Conservation (phyloP, 2,888 invertebrate species). For the Margaritifera margaritifera region DNA sequence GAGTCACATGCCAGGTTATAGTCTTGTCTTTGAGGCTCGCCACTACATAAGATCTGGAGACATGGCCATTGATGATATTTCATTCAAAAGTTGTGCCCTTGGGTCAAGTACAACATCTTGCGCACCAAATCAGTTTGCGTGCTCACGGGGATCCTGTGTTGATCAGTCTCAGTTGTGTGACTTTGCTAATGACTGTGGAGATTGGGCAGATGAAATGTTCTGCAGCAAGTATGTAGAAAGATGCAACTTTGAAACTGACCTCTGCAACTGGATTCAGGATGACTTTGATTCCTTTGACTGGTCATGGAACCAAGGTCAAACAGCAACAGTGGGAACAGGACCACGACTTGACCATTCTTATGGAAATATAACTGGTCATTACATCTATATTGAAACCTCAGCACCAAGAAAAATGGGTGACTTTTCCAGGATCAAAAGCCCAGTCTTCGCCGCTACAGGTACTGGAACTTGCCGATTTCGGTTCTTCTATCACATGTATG, state of each 20-base stretch:
- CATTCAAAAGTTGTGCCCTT: slow-evolving; percentile 52
- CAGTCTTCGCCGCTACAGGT: slow-evolving; percentile 46
- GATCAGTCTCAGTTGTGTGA: slow-evolving; percentile 58
- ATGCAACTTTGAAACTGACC: slow-evolving; percentile 65
- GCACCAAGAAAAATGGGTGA: slow-evolving; percentile 46
- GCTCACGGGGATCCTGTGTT: slow-evolving; percentile 56
- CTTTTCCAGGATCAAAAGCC: slow-evolving; percentile 55
- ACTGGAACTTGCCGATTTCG: slow-evolving; percentile 53
- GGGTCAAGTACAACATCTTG: slow-evolving; percentile 35
- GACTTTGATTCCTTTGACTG: slow-evolving; percentile 65
- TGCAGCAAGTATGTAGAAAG: slow-evolving; percentile 52
- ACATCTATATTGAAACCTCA: slow-evolving; percentile 62
- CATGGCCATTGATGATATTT: slow-evolving; percentile 67
- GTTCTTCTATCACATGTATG: slow-evolving; percentile 67
- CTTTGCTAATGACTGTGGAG: slow-evolving; percentile 65
- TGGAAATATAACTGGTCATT: slow-evolving; percentile 61
- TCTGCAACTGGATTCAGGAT: slow-evolving; percentile 65
- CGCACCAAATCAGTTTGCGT: slow-evolving; percentile 55
- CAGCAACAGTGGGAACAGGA: slow-evolving; percentile 57
- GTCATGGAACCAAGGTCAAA: slow-evolving; percentile 53
- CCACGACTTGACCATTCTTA: slow-evolving; percentile 61
- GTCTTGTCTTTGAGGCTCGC: slow-evolving; percentile 58
- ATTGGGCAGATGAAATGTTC: slow-evolving; percentile 60
- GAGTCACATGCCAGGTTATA: slow-evolving; percentile 48
- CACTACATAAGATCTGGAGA: slow-evolving; percentile 43